Base-by-base conservation (phyloP, 2,888 invertebrate genomes). In the Cotesia congregata region DNA sequence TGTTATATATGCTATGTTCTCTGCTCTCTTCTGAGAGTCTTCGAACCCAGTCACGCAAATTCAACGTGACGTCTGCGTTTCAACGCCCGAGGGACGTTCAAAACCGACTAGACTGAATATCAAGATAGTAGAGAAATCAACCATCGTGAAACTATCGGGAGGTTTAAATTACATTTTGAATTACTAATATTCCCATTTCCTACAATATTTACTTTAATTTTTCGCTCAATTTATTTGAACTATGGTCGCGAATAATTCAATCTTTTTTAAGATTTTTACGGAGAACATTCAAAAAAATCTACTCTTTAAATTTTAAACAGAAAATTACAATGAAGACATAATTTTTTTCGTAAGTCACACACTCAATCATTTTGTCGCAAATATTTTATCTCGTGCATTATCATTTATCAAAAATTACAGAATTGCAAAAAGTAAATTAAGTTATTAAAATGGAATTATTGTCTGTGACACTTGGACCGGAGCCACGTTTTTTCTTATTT, bases 21-120 rank as follows among this genome's bases (percentile, higher is more conserved):
- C 50, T 6, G 50, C 50, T 50, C 7, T 50, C 50, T 12, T 61
- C 30, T 4, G 64, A 68, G 73, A 74, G 75, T 79, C 76, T 73
- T 68, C 30, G 39, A 79, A 78, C 76, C 80, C 39, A 77, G 81
- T 81, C 81, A 81, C 78, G 81, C 78, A 75, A 69, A 72, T 65
- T 72, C 69, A 77, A 80, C 80, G 80, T 81, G 81, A 81, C 77
- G 64, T 12, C 62, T 68, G 60, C 20, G 30, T 65, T 15, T 30
- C 39, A 72, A 72, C 40, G 39, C 50, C 64, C 64, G 9, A 3
- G 62, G 65, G 64, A 50, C 9, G 50, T 17, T 61, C 62, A 71
- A 71, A 61, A 71, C 50, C 6, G 12, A 50, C 9, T 7, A 12
- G 50, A 50, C 50, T 50, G 50, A 50, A 50, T 50, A 7, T 30